Base-by-base conservation (phyloP, 1,140 invertebrate genomes). In the Heliothis subflexa region DNA sequence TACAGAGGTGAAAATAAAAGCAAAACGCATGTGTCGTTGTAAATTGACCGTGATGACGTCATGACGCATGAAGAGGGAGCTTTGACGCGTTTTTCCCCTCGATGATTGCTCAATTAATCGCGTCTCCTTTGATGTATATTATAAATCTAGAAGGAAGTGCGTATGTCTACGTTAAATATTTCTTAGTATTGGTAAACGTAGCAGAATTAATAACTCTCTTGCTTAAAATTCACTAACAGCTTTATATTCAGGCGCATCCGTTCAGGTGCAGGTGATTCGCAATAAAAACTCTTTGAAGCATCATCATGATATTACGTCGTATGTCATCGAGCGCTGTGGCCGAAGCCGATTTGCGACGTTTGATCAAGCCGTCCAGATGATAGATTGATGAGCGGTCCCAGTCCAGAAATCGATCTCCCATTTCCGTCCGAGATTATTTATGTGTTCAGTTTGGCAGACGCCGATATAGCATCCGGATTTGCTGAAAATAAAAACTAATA, bases 291-390 rank as follows among this genome's bases (percentile, higher is more conserved):
- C 77, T 82, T 83, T 85, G 83, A 84, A 71, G 72, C 68, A 28
- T 79, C 76, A 81, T 80, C 79, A 40, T 80, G 64, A 71, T 82
- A 86, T 86, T 88, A 70, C 85, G 80, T 84, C 79, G 88, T 82
- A 79, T 90, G 90, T 85, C 83, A 85, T 85, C 85, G 77, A 49
- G 81, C 76, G 82, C 77, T 75, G 73, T 75, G 80, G 64, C 78
- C 66, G 78, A 40, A 59, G 77, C 78, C 68, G 79, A 80, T 80
- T 86, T 79, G 86, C 82, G 76, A 89, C 89, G 83, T 92, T 93
- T 93, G 91, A 93, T 93, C 91, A 79, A 55, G 70, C 78, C 81
- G 82, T 75, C 71, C 66, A 70, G 87, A 79, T 78, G 91, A 92
- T 83, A 85, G 91, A 92, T 87, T 90, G 85, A 93, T 89, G 83